Evolutionary conservation across 2,888 invertebrate species (phyloP), one percentile per base, ranked within the genome.

Genomic region (Macaria liturata): DNA sequence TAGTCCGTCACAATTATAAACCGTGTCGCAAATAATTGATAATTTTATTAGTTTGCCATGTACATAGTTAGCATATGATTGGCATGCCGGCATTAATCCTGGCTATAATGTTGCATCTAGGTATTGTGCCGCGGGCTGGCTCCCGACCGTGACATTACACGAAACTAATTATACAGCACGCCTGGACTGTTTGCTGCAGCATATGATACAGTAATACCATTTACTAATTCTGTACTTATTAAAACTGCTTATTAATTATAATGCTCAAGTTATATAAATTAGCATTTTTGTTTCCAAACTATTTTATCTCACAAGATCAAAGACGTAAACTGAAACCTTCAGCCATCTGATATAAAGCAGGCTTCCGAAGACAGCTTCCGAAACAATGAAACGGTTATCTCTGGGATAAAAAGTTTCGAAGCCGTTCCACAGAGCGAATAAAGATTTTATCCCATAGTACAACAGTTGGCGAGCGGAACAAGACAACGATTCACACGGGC

Each of bases 91-190:
- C 43, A 53, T 46, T 47, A 54, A 48, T 45, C 34, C 42, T 32
- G 20, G 47, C 42, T 37, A 46, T 46, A 42, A 44, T 51, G 44
- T 45, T 51, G 20, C 34, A 39, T 42, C 32, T 32, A 42, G 39
- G 8, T 20, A 42, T 30, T 32, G n/a, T 39, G 43, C 50, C 42
- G 32, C 42, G 37, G 30, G 46, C 46, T 9, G 9, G 46, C 40
- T 9, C 43, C 57, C 47, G 51, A 47, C 60, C 65, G 62, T 69
- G 65, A 71, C 67, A 68, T 66, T 64, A 72, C 68, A 62, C 65
- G 45, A 55, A 50, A 58, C 53, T 59, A 65, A 65, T 57, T 66
- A 61, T 64, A 53, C 59, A 52, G 57, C 54, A 46, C 5, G 31
- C 4, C 32, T 43, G 42, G 42, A 43, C 42, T 43, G 7, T 40